A percentile compares a stretch with the other conserved stretches of the same genome.
phyloP scores from a whole-genome alignment of 2,888 invertebrate genomes.

The Dioctria linearis region DNA sequence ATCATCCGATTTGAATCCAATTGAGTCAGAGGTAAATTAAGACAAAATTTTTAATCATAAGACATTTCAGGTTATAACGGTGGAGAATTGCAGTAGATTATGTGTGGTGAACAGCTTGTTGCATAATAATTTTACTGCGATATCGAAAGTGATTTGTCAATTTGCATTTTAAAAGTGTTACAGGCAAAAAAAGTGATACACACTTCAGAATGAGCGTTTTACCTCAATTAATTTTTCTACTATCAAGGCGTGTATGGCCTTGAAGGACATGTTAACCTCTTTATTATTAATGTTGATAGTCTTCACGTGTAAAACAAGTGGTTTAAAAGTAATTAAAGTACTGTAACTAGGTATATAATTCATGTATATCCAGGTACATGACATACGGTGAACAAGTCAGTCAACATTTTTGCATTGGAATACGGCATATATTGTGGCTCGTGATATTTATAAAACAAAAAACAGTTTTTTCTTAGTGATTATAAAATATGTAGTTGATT shows the following conservation, averaged over 20 bases:
- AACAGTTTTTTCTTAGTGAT: neutral
- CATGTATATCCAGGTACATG: neutral
- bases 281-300: neutral
- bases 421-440: neutral
- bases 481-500: neutral
- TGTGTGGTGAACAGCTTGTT: slow-evolving; percentile 8
- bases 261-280: neutral
- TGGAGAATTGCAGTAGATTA: neutral
- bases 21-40: slow-evolving; percentile 68
- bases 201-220: too few relatives aligned
- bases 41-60: neutral
- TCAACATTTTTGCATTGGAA: neutral
- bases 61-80: neutral
- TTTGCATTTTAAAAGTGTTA: slow-evolving; percentile 19
- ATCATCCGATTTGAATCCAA: slow-evolving; percentile 66
- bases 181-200: neutral
- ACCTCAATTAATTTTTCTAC: neutral
- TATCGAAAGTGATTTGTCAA: slow-evolving; percentile 38
- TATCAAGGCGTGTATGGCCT: neutral
- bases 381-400: neutral
- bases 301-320: neutral
- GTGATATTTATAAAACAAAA: neutral
- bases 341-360: neutral
- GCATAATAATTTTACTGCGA: neutral
- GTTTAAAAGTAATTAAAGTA: neutral